Percentiles rank a stretch among this genome's conserved stretches.
phyloP scores from a whole-genome alignment of 2,888 invertebrate genomes.

The Morinoia aosen region DNA sequence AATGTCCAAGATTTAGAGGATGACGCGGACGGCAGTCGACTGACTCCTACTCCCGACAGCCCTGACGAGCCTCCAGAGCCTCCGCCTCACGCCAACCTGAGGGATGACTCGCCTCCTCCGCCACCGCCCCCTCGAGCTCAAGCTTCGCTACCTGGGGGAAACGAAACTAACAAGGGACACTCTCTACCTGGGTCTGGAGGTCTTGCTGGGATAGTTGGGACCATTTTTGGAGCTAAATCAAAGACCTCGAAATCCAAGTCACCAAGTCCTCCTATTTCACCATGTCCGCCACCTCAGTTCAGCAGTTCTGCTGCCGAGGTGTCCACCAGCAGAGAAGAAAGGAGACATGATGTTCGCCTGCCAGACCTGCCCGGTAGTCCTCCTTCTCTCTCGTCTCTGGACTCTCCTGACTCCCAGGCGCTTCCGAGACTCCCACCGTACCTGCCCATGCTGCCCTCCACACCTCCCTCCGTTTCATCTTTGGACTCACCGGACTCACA shows the following conservation, averaged over 20 bases:
- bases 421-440: slow-evolving; percentile 39
- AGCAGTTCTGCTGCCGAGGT: slow-evolving; percentile 46
- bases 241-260: slow-evolving; percentile 35
- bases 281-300: slow-evolving; percentile 64
- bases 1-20: slow-evolving; percentile 64
- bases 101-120: slow-evolving; percentile 23
- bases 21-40: slow-evolving; percentile 42
- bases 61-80: slow-evolving; percentile 10
- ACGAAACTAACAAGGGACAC: neutral
- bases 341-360: neutral
- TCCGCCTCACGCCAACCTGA: slow-evolving; percentile 2
- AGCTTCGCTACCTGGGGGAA: slow-evolving; percentile 56
- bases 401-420: slow-evolving; percentile 38
- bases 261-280: slow-evolving; percentile 55
- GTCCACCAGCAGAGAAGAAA: slow-evolving; percentile 29
- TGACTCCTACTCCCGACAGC: slow-evolving; percentile 39
- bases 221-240: slow-evolving; percentile 7
- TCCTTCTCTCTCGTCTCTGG: slow-evolving; percentile 18
- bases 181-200: neutral
- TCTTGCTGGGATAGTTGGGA: neutral
- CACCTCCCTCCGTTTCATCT: slow-evolving; percentile 49
- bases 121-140: slow-evolving; percentile 58
- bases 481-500: slow-evolving; percentile 47
- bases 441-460: slow-evolving; percentile 35
- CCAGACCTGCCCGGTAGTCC: slow-evolving; percentile 37